Evolutionary conservation across 2,888 invertebrate genomes (phyloP), one percentile per base, ranked within the genome.

Genomic region (Formica aserva): DNA sequence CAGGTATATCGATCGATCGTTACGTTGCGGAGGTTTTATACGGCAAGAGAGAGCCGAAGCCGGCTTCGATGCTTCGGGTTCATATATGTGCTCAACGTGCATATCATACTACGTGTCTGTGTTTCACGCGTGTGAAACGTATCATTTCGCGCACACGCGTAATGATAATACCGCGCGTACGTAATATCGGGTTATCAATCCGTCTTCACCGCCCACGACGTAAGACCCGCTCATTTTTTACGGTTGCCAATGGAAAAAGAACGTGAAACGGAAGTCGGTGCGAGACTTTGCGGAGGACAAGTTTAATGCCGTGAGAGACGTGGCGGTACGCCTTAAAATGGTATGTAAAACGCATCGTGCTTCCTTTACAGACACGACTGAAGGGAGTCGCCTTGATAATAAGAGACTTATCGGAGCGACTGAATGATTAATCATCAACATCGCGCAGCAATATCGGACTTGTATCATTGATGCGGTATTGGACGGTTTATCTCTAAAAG

Each of bases 401-500:
- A 57, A 77, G 55, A 22, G 55, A 41, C 41, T 66, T 67, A 77
- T 57, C 55, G 13, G 9, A 67, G 55, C 77, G 67, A 57, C 41
- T 77, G 77, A 77, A 77, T 77, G 77, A 77, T 67, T 66, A 29
- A 77, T 67, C 55, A 41, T 66, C 52, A 55, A 65, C 55, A 65
- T 66, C 52, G 52, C 26, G 38, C 22, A 57, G 35, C 35, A 41
- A 29, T 48, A 78, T 66, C 66, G n/a, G 38, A 29, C 32, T 3
- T 76, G 38, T 62, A 62, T 63, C 65, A 63, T 62, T 41, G 29
- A 41, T 60, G n/a, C 18, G 52, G 22, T 15, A 69, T 62, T 65
- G n/a, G 15, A 65, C 29, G 35, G 0, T 66, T 77, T 52, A 77
- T 52, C 18, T 66, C 18, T 18, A 9, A 65, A 76, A 52, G 18